Base-by-base conservation (phyloP, 2,113 vertebrate species). In the Ibidorhyncha struthersii region DNA sequence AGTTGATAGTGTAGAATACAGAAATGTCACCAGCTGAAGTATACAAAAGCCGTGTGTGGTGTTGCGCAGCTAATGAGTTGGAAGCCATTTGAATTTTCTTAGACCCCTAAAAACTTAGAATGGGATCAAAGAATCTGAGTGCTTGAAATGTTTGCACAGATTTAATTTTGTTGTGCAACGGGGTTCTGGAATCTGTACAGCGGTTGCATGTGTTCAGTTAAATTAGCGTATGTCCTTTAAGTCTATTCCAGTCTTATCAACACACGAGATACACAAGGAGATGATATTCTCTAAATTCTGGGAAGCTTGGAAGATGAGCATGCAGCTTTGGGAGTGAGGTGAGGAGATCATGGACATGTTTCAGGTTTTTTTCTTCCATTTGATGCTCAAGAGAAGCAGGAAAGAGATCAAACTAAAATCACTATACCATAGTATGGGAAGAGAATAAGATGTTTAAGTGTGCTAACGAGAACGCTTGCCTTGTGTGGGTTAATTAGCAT, bases 181-280 rank as follows among this genome's bases (percentile, higher is more conserved):
- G 13, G 7, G 5, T 55, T 78, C 41, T 86, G 77, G n/a, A 63
- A 77, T 52, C 38, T 18, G 1, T 79, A 4, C 30, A 14, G 34
- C 22, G 29, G 4, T 40, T 73, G 22, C 12, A 5, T n/a, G 26
- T 69, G 38, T 70, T 88, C 61, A 55, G 52, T 41, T 82, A 17
- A 76, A 25, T 76, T 29, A 12, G 15, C 0, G 0, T 38, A 4
- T 45, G 49, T n/a, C 36, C 53, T 79, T 69, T 52, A 22, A 6
- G 12, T 40, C 16, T 73, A 0, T 47, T 67, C 13, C 0, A 0
- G 19, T 58, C 59, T 79, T 20, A 10, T 3, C 2, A 8, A 10
- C 30, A 18, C 62, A 65, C 15, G 58, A 16, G 40, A 8, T 65
- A 12, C 10, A 27, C 12, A 58, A 78, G 69, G 27, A 72, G 72